Evolutionary conservation across 2,113 vertebrate genomes (phyloP).

Genomic region (Poicephalus gulielmi): DNA sequence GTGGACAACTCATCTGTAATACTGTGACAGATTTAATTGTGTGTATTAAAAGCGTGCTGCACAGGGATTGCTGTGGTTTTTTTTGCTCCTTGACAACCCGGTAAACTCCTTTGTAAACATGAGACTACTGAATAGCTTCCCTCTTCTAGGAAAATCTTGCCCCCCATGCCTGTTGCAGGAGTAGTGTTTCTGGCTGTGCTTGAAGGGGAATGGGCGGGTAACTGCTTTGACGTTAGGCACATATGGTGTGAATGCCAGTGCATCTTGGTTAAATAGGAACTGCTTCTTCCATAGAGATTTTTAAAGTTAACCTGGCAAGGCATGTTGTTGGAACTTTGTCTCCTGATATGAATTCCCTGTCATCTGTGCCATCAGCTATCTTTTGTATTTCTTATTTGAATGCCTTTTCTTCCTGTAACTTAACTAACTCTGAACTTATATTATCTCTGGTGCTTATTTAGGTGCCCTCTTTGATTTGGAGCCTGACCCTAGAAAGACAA

Average conservation of each 20-base stretch:
- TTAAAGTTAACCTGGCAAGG: not conserved
- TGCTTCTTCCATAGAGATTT: not conserved
- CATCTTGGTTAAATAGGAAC: not conserved
- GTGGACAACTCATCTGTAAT: not conserved
- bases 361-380: not conserved
- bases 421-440: not conserved
- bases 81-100: slow-evolving; percentile 24
- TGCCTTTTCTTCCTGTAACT: not conserved
- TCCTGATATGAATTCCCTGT: not conserved
- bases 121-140: not conserved
- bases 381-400: not conserved
- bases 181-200: not conserved
- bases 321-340: not conserved
- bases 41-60: not conserved
- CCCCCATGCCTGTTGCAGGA: not conserved
- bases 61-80: not conserved
- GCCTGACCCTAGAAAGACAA: not conserved
- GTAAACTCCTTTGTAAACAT: slow-evolving; percentile 42
- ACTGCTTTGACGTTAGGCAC: not conserved
- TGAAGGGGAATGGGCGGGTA: not conserved
- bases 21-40: slow-evolving; percentile 47
- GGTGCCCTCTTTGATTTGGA: not conserved
- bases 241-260: not conserved
- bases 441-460: not conserved
- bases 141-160: not conserved